Base-by-base conservation (phyloP, 2,888 invertebrate species). In the Temnothorax ravouxi region DNA sequence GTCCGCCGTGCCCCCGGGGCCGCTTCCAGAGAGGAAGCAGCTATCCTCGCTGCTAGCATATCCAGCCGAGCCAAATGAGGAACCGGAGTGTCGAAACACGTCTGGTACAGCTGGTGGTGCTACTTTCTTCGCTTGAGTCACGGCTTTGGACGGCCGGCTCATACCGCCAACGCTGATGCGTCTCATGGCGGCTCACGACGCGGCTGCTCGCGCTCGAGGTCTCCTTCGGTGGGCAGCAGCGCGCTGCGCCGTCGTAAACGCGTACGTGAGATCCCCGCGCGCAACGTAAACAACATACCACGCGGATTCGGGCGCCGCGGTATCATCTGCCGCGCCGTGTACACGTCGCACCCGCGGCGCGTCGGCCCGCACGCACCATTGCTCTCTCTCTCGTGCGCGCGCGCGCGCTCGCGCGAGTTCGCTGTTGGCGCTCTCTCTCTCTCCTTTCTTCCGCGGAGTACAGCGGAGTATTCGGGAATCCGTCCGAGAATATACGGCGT, bases 71-170 rank as follows among this genome's bases (percentile, higher is more conserved):
- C 97, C 97, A 95, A 97, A 97, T 93, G 97, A 97, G 95, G 97
- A 97, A 83, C 97, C 97, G 74, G 97, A 97, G 95, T 97, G 97
- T 84, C 98, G 96, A 95, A 97, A 97, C 89, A 97, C 97, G 95
- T 97, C 97, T 71, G 98, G 98, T 90, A 98, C 97, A 77, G 98
- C 97, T 64, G 98, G 98, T 92, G 98, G 98, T 92, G 98, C 97
- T 94, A 98, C 98, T 95, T 98, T 98, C 95, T 98, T 98, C 94
- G 97, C 98, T 95, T 98, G 98, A 95, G 97, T 97, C 95, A 97
- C 97, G 95, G 97, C 96, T 96, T 97, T 97, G 94, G 96, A 97
- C 93, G 97, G 97, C 96, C 98, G 97, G 95, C 97, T 97, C 97
- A 98, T 98, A 95, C 98, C 98, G 96, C 97, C 98, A 96, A 97